phyloP scores from a whole-genome alignment of 1,140 invertebrate genomes.

The Musca domestica region DNA sequence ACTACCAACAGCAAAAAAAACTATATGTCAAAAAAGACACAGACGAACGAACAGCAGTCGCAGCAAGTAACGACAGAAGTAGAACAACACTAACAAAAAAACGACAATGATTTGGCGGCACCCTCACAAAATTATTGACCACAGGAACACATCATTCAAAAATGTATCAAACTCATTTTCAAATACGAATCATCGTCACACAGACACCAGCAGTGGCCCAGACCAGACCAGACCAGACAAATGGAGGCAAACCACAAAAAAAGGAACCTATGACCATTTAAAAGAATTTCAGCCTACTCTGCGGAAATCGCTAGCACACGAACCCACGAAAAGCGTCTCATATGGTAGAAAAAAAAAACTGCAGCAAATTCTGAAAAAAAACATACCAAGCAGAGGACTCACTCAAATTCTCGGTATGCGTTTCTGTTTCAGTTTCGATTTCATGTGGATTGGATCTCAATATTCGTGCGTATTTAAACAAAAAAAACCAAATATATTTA shows the following conservation, averaged over 20 bases:
- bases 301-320: not conserved
- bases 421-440: not conserved
- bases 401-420: not conserved
- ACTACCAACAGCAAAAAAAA: not conserved
- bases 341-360: not conserved
- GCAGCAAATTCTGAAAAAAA: no score
- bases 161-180: conserved; percentile 17
- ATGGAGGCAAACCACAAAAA: no score
- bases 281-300: conserved; percentile 5
- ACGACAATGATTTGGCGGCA: conserved; percentile 46
- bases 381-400: not conserved
- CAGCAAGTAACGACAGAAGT: not conserved
- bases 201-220: not conserved
- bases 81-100: conserved; percentile 2
- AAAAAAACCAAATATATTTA: not conserved
- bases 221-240: no score
- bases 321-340: not conserved
- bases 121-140: conserved; percentile 54
- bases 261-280: not conserved
- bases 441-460: conserved; percentile 11
- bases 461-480: not conserved
- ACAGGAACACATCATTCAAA: conserved; percentile 30
- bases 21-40: not conserved
- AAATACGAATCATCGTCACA: conserved; percentile 1
- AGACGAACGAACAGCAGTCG: not conserved